Conservation (phyloP, 2,888 invertebrate genomes). For the Dynastes maya region DNA sequence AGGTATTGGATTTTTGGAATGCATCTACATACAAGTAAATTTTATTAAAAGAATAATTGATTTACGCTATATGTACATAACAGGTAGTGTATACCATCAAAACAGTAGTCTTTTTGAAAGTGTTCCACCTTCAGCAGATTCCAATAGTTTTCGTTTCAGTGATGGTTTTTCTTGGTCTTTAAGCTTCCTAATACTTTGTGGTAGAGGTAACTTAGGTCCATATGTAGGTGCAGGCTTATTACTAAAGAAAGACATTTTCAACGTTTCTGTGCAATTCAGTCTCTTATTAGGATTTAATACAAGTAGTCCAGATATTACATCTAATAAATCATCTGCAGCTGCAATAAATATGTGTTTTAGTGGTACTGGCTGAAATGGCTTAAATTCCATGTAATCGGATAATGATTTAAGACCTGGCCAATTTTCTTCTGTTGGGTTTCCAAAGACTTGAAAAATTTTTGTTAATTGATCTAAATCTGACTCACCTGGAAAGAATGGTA, state of each 20-base stretch:
- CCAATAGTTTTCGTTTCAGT: conserved; percentile 84
- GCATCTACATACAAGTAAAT: too few relatives aligned
- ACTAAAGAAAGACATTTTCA: conserved; percentile 92
- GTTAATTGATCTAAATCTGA: conserved; percentile 97
- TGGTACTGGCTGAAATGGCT: conserved; percentile 87
- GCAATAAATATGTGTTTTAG: conserved; percentile 96
- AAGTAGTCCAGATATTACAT: conserved; percentile 84
- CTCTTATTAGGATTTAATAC: conserved; percentile 88
- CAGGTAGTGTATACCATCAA: conserved; percentile 65
- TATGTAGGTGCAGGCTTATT: conserved; percentile 92
- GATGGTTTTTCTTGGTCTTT: conserved; percentile 79
- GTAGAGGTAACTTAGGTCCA: conserved; percentile 87
- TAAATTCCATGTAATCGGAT: conserved; percentile 95
- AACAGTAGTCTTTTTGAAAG: conserved; percentile 81
- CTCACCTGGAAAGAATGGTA: conserved; percentile 96
- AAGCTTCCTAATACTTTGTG: conserved; percentile 75
- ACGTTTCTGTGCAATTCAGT: conserved; percentile 86
- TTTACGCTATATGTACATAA: too few relatives aligned
- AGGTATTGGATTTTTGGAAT: too few relatives aligned
- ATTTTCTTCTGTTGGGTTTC: conserved; percentile 91
- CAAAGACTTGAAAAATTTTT: conserved; percentile 95
- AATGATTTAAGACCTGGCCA: conserved; percentile 91
- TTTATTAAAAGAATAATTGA: too few relatives aligned
- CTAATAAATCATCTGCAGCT: conserved; percentile 91
- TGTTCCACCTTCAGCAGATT: conserved; percentile 80